A percentile compares a stretch with the other conserved stretches of the same genome.
phyloP scores from a whole-genome alignment of 2,888 invertebrate genomes.

The Pterostichus madidus region DNA sequence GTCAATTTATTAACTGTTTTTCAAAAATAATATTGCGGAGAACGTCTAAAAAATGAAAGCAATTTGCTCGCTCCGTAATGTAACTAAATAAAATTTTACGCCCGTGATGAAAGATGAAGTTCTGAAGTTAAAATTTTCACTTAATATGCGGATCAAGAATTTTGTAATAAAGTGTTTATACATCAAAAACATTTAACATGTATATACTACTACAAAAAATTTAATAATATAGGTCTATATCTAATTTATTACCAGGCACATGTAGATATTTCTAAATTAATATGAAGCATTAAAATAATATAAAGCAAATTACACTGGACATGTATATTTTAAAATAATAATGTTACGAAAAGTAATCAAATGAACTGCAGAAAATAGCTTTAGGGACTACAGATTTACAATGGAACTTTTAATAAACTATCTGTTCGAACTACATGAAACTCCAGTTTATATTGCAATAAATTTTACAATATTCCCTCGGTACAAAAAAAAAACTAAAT shows the following conservation, averaged over 20 bases:
- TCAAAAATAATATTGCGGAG: constrained; percentile 6
- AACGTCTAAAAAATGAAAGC: constrained; percentile 39
- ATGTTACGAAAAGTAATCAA: not conserved
- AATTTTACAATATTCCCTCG: constrained; percentile 1
- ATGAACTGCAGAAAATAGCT: not conserved
- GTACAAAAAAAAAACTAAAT: not conserved
- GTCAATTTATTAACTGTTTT: not conserved
- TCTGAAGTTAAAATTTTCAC: constrained; percentile 38
- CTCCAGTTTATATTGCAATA: not conserved
- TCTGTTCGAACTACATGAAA: not conserved
- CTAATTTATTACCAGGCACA: not conserved
- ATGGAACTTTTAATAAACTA: not conserved
- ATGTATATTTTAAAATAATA: not conserved
- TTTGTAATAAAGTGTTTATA: constrained; percentile 30
- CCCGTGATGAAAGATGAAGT: constrained; percentile 29
- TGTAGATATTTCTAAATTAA: no score
- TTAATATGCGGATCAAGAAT: constrained; percentile 40
- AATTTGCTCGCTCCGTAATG: constrained; percentile 29
- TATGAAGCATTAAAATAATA: no score
- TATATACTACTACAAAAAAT: not conserved
- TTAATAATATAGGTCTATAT: not conserved
- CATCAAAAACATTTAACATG: constrained; percentile 17
- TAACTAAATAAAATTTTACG: constrained; percentile 38
- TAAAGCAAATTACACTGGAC: no score
- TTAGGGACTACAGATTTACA: not conserved